phyloP scores from a whole-genome alignment of 2,797 vertebrate genomes.

The Spinibarbus caldwelli region DNA sequence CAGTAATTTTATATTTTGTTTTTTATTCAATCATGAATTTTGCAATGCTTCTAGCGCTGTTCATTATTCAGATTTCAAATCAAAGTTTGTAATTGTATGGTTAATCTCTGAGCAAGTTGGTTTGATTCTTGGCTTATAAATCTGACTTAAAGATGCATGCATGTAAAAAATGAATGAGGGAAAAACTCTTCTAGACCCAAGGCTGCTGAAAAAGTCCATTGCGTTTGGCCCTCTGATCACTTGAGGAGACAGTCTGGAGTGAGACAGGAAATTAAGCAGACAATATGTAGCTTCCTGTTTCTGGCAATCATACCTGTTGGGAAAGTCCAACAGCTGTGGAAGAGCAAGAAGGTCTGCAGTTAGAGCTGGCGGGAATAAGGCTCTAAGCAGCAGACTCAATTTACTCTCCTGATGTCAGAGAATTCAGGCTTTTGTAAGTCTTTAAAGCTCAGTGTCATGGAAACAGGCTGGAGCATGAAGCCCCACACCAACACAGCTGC shows the following conservation, averaged over 20 bases:
- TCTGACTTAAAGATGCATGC: not conserved
- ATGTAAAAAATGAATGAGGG: not conserved
- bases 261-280: slow-evolving; percentile 21
- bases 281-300: slow-evolving; percentile 35
- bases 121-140: not conserved
- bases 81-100: not conserved
- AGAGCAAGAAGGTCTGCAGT: not conserved
- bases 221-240: not conserved
- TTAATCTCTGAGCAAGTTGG: not conserved
- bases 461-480: slow-evolving; percentile 40
- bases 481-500: slow-evolving; percentile 45
- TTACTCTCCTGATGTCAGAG: slow-evolving; percentile 15
- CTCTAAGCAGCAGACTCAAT: not conserved
- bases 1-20: too few relatives aligned
- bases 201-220: not conserved
- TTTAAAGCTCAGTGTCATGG: slow-evolving; percentile 57
- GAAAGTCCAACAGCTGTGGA: not conserved
- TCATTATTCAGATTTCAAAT: not conserved
- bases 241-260: slow-evolving; percentile 1
- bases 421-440: slow-evolving; percentile 45
- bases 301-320: slow-evolving; percentile 15
- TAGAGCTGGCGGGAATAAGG: not conserved
- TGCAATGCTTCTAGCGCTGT: not conserved
- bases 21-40: not conserved
- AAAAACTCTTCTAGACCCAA: not conserved